Conservation (phyloP, 2,797 vertebrate genomes). For the Clamator glandarius region DNA sequence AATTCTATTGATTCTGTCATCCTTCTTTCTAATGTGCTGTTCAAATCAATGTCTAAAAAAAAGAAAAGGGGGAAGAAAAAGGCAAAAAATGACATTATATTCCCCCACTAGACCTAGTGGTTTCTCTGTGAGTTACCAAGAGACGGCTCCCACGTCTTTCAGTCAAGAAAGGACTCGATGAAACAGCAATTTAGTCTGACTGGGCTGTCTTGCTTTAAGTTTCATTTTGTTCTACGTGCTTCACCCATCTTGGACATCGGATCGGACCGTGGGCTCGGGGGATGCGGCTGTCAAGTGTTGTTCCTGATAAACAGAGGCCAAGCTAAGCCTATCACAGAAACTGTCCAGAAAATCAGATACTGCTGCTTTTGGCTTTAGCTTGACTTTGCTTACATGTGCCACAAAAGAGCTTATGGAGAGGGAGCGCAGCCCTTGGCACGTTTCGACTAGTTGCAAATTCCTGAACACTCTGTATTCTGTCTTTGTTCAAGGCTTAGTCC, state of each 20-base stretch:
- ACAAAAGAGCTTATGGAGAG: conserved; percentile 41
- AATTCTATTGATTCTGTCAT: conserved; percentile 74
- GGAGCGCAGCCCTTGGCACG: conserved; percentile 6
- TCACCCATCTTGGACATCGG: conserved; percentile 37
- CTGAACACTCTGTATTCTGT: conserved; percentile 34
- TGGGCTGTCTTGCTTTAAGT: conserved; percentile 54
- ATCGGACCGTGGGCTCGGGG: conserved; percentile 38
- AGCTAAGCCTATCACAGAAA: conserved; percentile 54
- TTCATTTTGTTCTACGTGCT: conserved; percentile 54
- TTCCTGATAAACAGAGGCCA: conserved; percentile 60
- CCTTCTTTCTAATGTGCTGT: conserved; percentile 53
- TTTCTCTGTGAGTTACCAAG: conserved; percentile 38
- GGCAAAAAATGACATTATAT: background rate
- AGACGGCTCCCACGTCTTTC: conserved; percentile 15
- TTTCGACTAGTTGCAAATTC: conserved; percentile 44
- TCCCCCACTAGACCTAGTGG: background rate
- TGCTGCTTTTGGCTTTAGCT: conserved; percentile 23
- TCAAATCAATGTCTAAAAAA: conserved; percentile 18
- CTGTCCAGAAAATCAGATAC: conserved; percentile 65
- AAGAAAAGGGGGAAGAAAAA: background rate
- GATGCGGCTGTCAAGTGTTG: conserved; percentile 61
- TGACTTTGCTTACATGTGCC: conserved; percentile 33
- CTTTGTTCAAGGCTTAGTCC: conserved; percentile 51
- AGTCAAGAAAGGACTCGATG: conserved; percentile 33
- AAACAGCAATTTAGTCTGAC: conserved; percentile 53